Conservation (phyloP, 2,888 invertebrate genomes). For the Seira musarum region DNA sequence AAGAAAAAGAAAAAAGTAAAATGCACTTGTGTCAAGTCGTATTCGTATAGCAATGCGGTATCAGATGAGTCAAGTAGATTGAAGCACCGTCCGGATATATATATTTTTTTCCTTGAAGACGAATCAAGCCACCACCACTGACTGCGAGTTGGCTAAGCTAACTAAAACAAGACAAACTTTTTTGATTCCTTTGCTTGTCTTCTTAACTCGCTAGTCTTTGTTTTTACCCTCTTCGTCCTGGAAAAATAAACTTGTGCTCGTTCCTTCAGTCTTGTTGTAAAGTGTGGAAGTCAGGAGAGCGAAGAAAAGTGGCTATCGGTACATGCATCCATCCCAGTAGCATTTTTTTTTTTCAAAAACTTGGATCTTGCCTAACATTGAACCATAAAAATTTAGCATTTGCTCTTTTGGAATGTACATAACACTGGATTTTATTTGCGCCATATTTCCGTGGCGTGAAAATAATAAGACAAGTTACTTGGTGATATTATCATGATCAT, state of each 20-base stretch:
- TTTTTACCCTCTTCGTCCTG: conserved; percentile 20
- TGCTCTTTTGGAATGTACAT: no score
- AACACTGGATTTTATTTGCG: conserved; percentile 9
- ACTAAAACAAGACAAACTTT: conserved; percentile 22
- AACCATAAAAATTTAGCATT: no score
- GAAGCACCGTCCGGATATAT: background rate
- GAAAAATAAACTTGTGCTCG: background rate
- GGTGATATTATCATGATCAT: conserved; percentile 25
- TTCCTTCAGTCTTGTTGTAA: no score
- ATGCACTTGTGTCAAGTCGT: conserved; percentile 34
- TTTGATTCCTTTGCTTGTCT: conserved; percentile 12
- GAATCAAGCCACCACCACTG: conserved; percentile 1
- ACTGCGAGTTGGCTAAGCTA: background rate
- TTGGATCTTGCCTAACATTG: no score
- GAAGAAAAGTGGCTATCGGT: background rate
- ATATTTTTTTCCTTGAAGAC: conserved; percentile 1
- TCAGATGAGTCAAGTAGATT: no score
- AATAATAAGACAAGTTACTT: conserved; percentile 18
- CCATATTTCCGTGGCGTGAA: conserved; percentile 24
- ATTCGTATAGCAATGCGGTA: background rate
- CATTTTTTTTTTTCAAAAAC: no score
- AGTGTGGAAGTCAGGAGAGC: background rate
- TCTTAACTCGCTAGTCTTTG: conserved; percentile 6
- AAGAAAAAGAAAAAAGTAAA: conserved; percentile 35
- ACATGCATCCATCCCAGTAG: background rate